phyloP scores from a whole-genome alignment of 2,888 invertebrate genomes.

The Caenorhabditis becei region DNA sequence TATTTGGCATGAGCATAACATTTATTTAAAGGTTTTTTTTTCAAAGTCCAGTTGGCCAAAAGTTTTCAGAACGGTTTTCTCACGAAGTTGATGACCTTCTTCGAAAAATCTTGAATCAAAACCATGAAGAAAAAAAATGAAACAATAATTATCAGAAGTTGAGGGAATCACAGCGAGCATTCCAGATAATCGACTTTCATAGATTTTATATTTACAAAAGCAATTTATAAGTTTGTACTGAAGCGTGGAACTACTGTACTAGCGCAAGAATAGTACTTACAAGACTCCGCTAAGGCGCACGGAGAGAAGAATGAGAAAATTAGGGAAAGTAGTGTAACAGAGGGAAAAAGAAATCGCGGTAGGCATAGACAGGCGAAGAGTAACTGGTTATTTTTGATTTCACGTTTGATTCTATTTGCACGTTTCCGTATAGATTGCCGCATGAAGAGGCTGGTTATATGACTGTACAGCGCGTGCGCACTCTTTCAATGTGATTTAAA shows the following conservation, averaged over 20 bases:
- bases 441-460: slow-evolving; percentile 16
- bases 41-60: too few species aligned
- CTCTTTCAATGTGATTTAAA: slow-evolving; percentile 24
- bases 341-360: slow-evolving; percentile 14
- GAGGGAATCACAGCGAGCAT: too few species aligned
- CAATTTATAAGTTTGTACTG: slow-evolving; percentile 37
- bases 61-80: too few species aligned
- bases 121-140: too few species aligned
- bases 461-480: slow-evolving; percentile 17
- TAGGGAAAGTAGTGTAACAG: slow-evolving; percentile 5
- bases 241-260: slow-evolving; percentile 48
- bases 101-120: too few species aligned
- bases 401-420: slow-evolving; percentile 45
- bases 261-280: slow-evolving; percentile 48
- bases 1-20: too few species aligned
- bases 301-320: slow-evolving; percentile 21
- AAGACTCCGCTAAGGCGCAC: not conserved
- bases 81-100: too few species aligned
- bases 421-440: slow-evolving; percentile 22
- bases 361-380: slow-evolving; percentile 22
- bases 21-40: too few species aligned
- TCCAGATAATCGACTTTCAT: slow-evolving; percentile 22
- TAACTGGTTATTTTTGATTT: slow-evolving; percentile 57
- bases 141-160: too few species aligned
- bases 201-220: slow-evolving; percentile 22